These are phyloP conservation scores for Alca torda DNA, from an alignment of 2,797 vertebrate genomes.

Conservation along the genomic window DNA sequence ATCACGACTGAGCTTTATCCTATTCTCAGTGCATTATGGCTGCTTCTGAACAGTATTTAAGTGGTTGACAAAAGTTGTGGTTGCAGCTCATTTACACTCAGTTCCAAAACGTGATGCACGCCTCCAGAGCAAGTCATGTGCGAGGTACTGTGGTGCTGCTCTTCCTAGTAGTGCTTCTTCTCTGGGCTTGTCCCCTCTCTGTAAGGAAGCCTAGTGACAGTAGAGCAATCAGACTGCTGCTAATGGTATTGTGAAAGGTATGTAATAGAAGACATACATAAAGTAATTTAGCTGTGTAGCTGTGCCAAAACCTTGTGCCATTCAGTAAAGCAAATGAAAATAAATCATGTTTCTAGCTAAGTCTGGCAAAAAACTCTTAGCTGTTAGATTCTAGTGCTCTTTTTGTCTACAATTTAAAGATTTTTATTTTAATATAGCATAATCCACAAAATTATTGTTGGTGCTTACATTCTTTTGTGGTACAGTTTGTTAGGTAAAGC, in stretches of 20 bases:
- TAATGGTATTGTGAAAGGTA: not conserved
- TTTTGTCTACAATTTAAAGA: not conserved
- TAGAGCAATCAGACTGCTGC: too few species aligned
- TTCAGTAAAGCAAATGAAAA: not conserved
- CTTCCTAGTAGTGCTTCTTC: not conserved
- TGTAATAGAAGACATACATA: accelerated
- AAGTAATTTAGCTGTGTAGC: not conserved
- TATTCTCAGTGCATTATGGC: not conserved
- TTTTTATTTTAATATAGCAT: not conserved
- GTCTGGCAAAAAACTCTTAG: not conserved
- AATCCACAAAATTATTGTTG: not conserved
- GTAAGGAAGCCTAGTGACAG: not conserved
- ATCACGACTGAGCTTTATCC: not conserved
- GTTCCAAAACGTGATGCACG: accelerated
- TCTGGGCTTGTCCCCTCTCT: not conserved
- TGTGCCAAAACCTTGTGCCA: not conserved
- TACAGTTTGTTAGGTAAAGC: not conserved
- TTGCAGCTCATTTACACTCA: not conserved
- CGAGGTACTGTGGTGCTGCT: not conserved
- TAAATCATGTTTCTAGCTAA: not conserved
- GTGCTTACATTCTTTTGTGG: not conserved
- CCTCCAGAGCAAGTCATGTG: not conserved
- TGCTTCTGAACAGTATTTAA: not conserved
- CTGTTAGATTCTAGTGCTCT: not conserved
- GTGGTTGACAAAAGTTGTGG: not conserved